Evolutionary conservation across 2,797 vertebrate genomes (phyloP), one percentile per base, ranked within the genome.

Genomic region (Periophthalmus magnuspinnatus): DNA sequence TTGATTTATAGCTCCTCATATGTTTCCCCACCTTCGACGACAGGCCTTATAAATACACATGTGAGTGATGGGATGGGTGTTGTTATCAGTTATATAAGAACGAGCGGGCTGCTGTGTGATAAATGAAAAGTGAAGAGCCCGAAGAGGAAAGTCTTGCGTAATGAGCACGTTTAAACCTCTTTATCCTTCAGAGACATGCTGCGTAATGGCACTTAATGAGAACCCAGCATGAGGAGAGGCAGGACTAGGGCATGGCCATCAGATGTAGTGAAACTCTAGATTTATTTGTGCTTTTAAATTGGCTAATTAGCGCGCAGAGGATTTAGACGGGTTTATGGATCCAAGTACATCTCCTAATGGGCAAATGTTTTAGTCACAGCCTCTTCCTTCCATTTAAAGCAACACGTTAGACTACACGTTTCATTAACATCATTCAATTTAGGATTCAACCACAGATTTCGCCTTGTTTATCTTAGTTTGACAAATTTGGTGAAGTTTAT

Each of bases 211-310:
- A 36, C 68, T 74, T 62, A 68, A 76, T 59, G 34, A 81, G 61
- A 81, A 65, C 41, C 58, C 72, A 78, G 86, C 71, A 67, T 68
- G 77, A 73, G 28, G 67, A 70, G 68, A 64, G 33, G 58, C 77
- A 66, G 71, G 78, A 67, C 70, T 64, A 34, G 74, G 75, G 76
- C 10, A 41, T 58, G 33, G 54, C 22, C 47, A 75, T 56, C 8
- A 50, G 65, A 68, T 41, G 66, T 57, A 48, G 68, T 85, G 61
- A 76, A 81, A 79, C 2, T 73, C 69, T 34, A 73, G 33, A 48
- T 36, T 33, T 28, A 4, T 68, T 33, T 48, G 45, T 48, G 45
- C 50, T 66, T 55, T 48, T 38, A 22, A 22, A 55, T 54, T 2
- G 32, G 19, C 9, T 66, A 66, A 66, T 66, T 13, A 11, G 32